Percentiles rank a stretch among this genome's conserved stretches.
Conservation (phyloP, 2,113 vertebrate species). For the Lycaon pictus region DNA sequence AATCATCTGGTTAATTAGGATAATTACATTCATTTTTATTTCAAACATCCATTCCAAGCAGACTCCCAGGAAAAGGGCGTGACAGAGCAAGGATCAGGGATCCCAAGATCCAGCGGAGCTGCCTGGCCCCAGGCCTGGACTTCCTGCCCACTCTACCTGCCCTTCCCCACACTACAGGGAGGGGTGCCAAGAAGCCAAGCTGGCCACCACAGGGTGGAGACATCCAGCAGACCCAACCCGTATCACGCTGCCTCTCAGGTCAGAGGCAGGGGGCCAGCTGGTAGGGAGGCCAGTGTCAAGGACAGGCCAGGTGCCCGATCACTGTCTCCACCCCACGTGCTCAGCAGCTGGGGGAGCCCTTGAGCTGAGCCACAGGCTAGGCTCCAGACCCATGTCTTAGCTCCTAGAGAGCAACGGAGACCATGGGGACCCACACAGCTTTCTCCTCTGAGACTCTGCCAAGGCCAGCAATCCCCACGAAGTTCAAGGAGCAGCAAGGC, state of each 20-base stretch:
- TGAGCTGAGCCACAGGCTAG: slow-evolving; percentile 27
- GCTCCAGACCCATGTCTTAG: background rate
- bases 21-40: slow-evolving; percentile 49
- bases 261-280: background rate
- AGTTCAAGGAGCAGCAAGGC: background rate
- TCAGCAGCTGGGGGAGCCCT: slow-evolving; percentile 59
- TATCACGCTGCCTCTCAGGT: background rate
- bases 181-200: background rate
- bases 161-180: background rate
- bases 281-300: background rate
- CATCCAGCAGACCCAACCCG: background rate
- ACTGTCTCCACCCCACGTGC: background rate
- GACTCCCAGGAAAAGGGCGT: slow-evolving; percentile 43
- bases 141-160: background rate
- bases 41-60: slow-evolving; percentile 49
- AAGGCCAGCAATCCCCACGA: background rate
- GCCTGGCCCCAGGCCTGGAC: background rate
- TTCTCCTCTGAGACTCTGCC: background rate
- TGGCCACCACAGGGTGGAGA: background rate
- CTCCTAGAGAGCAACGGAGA: background rate
- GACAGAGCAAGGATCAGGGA: background rate
- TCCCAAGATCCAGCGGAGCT: background rate
- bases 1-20: background rate
- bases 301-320: background rate
- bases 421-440: background rate